Evolutionary conservation across 2,888 invertebrate genomes (phyloP).

Genomic region (Oegoconia quadripuncta): DNA sequence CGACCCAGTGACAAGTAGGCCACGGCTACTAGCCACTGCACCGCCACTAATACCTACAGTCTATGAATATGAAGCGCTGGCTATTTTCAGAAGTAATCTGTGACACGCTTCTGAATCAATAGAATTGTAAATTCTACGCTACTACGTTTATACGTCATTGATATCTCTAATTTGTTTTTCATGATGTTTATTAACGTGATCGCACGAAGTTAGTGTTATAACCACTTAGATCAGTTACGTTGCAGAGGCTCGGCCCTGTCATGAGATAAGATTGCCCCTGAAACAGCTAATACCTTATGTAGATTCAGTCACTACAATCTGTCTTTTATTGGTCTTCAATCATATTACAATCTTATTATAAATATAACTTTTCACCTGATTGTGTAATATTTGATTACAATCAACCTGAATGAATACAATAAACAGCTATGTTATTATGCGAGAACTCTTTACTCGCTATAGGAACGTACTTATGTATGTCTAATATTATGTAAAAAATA

Average conservation of each 20-base stretch:
- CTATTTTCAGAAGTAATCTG: constrained; percentile 9
- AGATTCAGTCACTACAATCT: background rate
- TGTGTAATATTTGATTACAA: background rate
- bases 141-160: background rate
- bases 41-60: constrained; percentile 28
- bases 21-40: constrained; percentile 50
- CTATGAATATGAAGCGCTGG: constrained; percentile 5
- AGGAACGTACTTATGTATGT: background rate
- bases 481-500: constrained; percentile 10
- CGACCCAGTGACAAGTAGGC: constrained; percentile 47
- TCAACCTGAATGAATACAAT: background rate
- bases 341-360: background rate
- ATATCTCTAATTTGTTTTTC: too few relatives aligned
- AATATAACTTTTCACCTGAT: background rate
- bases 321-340: background rate
- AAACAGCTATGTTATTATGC: background rate
- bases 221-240: too few relatives aligned
- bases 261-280: too few relatives aligned
- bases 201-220: too few relatives aligned
- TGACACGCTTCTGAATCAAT: background rate
- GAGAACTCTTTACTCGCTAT: background rate
- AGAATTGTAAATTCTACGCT: too few relatives aligned
- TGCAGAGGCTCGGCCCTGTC: too few relatives aligned
- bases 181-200: too few relatives aligned
- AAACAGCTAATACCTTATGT: too few relatives aligned